Conservation (phyloP, 2,113 vertebrate genomes). For the Hucho hucho region DNA sequence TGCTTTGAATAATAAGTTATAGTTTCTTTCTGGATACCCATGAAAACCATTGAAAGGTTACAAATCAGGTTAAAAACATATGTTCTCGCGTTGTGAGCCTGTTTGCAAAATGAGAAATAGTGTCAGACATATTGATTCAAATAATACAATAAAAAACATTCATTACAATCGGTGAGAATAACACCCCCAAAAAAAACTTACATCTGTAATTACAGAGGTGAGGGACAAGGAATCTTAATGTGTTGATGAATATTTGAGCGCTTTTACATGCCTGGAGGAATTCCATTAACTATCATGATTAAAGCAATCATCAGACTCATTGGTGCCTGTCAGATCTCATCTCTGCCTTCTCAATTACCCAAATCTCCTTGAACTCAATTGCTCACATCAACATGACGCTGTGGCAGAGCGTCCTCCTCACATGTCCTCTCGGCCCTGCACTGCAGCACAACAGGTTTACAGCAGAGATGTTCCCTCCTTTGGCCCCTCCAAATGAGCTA, state of each 20-base stretch:
- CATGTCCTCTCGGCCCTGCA: conserved; percentile 10
- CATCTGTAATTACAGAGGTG: conserved; percentile 58
- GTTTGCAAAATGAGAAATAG: background rate
- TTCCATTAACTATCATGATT: conserved; percentile 78
- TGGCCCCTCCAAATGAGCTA: conserved; percentile 25
- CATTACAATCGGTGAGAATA: background rate
- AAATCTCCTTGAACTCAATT: conserved; percentile 76
- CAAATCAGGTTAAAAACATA: too few species aligned
- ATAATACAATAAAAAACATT: background rate
- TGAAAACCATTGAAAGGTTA: too few species aligned
- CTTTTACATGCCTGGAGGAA: conserved; percentile 75
- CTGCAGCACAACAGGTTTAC: conserved; percentile 36
- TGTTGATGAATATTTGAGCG: conserved; percentile 72
- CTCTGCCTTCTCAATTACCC: conserved; percentile 78
- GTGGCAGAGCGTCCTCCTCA: conserved; percentile 30
- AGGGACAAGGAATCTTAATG: conserved; percentile 37
- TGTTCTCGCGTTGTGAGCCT: background rate
- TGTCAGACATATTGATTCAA: background rate
- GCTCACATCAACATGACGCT: conserved; percentile 61
- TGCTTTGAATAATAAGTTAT: too few species aligned
- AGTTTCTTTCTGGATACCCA: too few species aligned
- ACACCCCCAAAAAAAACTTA: conserved; percentile 1
- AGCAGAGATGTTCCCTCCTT: too few species aligned
- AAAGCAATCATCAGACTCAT: conserved; percentile 77
- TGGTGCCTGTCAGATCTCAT: conserved; percentile 77